These are phyloP conservation scores for Pristiophorus japonicus DNA, from an alignment of 2,113 vertebrate species.

Conservation along the genomic window DNA sequence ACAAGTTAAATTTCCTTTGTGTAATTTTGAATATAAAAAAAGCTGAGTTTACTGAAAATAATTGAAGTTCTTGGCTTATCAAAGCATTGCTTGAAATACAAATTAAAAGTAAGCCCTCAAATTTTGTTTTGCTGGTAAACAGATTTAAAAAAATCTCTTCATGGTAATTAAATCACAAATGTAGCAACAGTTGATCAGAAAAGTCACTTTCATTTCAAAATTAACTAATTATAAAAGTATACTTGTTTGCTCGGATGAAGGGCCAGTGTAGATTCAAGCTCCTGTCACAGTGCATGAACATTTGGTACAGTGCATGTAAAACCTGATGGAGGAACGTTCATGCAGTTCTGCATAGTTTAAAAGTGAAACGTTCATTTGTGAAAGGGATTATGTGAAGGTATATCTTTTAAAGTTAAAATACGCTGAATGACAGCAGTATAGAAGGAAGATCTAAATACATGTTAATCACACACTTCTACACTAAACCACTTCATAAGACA, in stretches of 20 bases:
- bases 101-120: background rate
- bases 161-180: background rate
- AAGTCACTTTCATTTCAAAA: background rate
- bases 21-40: background rate
- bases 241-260: background rate
- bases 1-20: background rate
- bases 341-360: conserved; percentile 20
- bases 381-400: background rate
- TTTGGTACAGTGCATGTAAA: conserved; percentile 8
- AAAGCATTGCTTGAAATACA: background rate
- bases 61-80: background rate
- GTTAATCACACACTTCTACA: background rate
- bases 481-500: background rate
- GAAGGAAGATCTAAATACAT: background rate
- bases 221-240: background rate
- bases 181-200: background rate
- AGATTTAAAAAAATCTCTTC: background rate
- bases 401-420: background rate
- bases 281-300: background rate
- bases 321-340: background rate
- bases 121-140: background rate
- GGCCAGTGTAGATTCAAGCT: background rate
- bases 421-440: background rate
- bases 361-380: background rate
- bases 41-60: background rate